Conservation (phyloP, 2,113 vertebrate species). For the Nettapus auritus region DNA sequence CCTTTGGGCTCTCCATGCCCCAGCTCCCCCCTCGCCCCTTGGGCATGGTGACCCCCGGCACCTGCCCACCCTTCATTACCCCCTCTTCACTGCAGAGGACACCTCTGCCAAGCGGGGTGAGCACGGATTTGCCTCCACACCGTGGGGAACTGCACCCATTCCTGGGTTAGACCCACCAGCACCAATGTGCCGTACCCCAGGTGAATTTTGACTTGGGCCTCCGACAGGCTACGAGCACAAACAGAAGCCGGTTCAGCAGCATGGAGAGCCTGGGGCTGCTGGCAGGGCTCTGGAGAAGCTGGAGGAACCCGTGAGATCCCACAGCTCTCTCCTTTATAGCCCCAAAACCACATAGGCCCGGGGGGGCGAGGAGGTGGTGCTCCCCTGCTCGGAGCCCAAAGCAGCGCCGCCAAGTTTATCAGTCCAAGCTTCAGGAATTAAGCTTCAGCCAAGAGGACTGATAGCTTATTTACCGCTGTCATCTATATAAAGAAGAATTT, state of each 20-base stretch:
- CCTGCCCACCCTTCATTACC: background rate
- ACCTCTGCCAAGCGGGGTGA: background rate
- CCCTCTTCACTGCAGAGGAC: too few species aligned
- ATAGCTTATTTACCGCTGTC: slow-evolving; percentile 86
- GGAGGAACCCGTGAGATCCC: background rate
- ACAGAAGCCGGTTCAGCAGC: too few species aligned
- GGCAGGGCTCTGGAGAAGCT: background rate
- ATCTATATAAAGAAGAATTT: slow-evolving; percentile 84
- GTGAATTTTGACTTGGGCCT: too few species aligned
- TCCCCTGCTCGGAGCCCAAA: background rate
- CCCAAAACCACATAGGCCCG: accelerated
- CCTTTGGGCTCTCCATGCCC: too few species aligned
- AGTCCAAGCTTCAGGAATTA: slow-evolving; percentile 72
- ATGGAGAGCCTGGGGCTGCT: too few species aligned
- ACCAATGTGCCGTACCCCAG: too few species aligned
- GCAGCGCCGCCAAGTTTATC: background rate
- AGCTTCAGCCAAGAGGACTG: slow-evolving; percentile 75
- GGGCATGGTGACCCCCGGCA: accelerated
- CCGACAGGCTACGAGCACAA: too few species aligned
- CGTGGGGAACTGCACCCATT: background rate
- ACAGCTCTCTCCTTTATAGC: background rate
- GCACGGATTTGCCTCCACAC: background rate
- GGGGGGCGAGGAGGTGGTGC: background rate
- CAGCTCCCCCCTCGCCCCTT: accelerated
- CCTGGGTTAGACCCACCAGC: too few species aligned